Conservation (phyloP, 2,113 vertebrate genomes). For the Eurystomus gularis region DNA sequence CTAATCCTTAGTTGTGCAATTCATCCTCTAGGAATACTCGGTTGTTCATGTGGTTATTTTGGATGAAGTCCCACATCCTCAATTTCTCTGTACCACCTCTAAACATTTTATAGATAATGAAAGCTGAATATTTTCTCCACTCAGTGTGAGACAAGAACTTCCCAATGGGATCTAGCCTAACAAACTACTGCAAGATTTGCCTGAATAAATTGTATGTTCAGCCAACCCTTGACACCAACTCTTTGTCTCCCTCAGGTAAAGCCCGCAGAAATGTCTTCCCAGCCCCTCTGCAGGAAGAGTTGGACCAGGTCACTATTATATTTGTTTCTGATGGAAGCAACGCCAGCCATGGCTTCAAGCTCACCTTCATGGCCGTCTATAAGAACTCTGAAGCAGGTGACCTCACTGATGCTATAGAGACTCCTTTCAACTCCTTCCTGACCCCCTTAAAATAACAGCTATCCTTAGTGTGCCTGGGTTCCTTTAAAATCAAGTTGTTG, state of each 20-base stretch:
- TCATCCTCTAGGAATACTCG: neutral
- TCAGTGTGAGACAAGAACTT: neutral
- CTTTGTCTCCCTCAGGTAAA: neutral
- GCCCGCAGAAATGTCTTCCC: neutral
- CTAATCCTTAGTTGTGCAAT: neutral
- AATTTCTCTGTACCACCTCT: rapidly evolving
- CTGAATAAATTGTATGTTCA: neutral
- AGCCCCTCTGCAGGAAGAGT: neutral
- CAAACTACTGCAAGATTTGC: neutral
- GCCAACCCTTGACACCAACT: neutral
- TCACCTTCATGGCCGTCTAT: neutral
- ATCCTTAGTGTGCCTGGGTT: neutral
- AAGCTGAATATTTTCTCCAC: neutral
- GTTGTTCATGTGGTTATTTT: neutral
- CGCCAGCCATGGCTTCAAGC: neutral
- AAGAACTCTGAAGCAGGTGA: neutral
- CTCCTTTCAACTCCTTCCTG: neutral
- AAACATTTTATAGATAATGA: neutral
- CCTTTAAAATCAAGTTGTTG: neutral
- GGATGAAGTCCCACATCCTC: neutral
- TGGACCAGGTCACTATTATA: neutral
- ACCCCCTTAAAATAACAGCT: neutral
- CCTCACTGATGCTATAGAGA: neutral
- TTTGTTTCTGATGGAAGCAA: neutral
- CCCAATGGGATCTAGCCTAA: neutral